A percentile compares a stretch with the other conserved stretches of the same genome.
Evolutionary conservation across 2,888 invertebrate genomes (phyloP).

Genomic region (Syritta pipiens): DNA sequence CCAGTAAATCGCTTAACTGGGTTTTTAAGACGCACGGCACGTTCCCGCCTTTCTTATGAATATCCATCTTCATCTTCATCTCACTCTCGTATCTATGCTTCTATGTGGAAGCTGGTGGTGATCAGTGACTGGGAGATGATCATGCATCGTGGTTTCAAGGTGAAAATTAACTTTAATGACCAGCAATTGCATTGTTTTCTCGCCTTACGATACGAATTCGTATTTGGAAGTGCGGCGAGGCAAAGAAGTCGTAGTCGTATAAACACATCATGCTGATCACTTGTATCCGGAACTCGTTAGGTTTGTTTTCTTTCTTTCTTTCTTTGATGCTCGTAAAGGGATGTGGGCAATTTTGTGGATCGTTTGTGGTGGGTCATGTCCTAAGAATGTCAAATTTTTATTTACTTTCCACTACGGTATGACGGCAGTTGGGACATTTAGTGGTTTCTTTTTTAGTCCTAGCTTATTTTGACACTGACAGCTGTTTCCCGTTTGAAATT

Average conservation of each 20-base stretch:
- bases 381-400: too few species aligned
- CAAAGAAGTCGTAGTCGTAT: too few species aligned
- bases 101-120: constrained; percentile 6
- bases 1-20: constrained; percentile 56
- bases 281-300: not conserved
- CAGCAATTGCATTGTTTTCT: constrained; percentile 12
- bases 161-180: constrained; percentile 49
- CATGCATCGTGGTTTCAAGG: constrained; percentile 38
- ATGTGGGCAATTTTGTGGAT: too few species aligned
- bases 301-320: not conserved
- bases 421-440: too few species aligned
- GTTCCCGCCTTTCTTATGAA: constrained; percentile 18
- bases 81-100: not conserved
- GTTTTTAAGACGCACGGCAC: constrained; percentile 62
- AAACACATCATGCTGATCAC: not conserved
- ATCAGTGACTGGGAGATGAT: constrained; percentile 36
- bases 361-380: too few species aligned
- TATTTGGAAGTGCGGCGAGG: constrained; percentile 3
- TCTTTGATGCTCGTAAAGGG: too few species aligned
- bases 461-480: too few species aligned
- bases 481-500: too few species aligned
- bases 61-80: not conserved
- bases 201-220: not conserved
- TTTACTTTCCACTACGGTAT: too few species aligned
- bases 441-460: too few species aligned